A percentile compares a stretch with the other conserved stretches of the same genome.
Evolutionary conservation across 2,888 invertebrate species (phyloP).

Genomic region (Apantesis nais): DNA sequence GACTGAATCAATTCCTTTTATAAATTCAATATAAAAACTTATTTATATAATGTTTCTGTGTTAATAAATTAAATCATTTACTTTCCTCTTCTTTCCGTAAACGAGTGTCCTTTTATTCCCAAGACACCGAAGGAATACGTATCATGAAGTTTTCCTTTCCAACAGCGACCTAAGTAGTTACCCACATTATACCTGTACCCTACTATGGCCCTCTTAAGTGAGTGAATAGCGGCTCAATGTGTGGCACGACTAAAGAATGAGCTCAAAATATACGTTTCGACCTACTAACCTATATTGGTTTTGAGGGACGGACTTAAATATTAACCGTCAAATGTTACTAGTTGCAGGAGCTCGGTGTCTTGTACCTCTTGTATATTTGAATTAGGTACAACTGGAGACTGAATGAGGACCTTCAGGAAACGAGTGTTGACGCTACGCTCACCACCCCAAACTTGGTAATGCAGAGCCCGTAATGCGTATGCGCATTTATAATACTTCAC

Average conservation of each 20-base stretch:
- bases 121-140: not conserved
- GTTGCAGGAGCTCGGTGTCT: not conserved
- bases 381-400: not conserved
- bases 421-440: no score
- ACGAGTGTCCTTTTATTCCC: not conserved
- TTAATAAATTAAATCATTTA: not conserved
- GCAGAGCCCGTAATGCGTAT: no score
- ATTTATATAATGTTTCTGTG: not conserved
- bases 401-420: not conserved
- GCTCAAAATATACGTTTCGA: constrained; percentile 43
- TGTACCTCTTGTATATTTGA: not conserved
- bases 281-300: constrained; percentile 40
- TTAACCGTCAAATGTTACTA: constrained; percentile 4
- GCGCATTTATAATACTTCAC: no score
- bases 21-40: not conserved
- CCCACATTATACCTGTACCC: constrained; percentile 7
- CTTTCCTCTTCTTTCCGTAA: not conserved
- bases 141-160: not conserved
- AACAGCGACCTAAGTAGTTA: constrained; percentile 8
- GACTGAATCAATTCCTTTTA: not conserved
- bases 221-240: constrained; percentile 30
- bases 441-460: no score
- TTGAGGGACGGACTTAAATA: constrained; percentile 20
- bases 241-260: constrained; percentile 27
- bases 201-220: constrained; percentile 27